These are phyloP conservation scores for Anarhynchus alexandrinus DNA, from an alignment of 2,113 vertebrate genomes.

Conservation along the genomic window DNA sequence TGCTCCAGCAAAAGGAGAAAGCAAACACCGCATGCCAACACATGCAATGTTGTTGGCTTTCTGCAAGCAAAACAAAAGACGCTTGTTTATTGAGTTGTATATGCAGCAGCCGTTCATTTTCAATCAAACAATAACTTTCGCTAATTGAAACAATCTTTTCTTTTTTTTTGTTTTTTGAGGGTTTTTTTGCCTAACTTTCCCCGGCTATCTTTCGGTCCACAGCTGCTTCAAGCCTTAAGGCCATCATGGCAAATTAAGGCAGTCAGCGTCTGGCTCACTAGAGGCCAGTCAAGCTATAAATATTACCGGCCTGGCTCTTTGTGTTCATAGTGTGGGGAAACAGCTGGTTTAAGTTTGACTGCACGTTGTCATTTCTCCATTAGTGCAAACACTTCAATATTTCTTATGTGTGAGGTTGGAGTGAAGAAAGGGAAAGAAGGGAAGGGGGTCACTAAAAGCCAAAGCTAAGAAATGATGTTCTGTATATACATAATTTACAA, in stretches of 20 bases:
- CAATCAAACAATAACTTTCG: background rate
- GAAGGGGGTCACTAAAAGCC: constrained; percentile 50
- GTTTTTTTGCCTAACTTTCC: background rate
- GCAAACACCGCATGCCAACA: background rate
- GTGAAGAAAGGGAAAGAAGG: constrained; percentile 61
- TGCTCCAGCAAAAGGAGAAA: background rate
- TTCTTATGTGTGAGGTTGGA: constrained; percentile 54
- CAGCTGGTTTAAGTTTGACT: constrained; percentile 73
- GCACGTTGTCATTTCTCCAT: constrained; percentile 60
- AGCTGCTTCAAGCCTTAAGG: constrained; percentile 4
- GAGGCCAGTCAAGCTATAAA: constrained; percentile 57
- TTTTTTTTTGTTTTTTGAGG: background rate
- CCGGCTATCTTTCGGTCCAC: background rate
- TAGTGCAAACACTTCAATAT: constrained; percentile 48
- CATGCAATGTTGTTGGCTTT: background rate
- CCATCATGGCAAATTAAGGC: constrained; percentile 4
- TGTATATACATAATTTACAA: constrained; percentile 36
- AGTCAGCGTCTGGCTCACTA: constrained; percentile 28
- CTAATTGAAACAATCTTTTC: background rate
- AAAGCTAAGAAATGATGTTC: constrained; percentile 41
- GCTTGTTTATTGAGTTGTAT: background rate
- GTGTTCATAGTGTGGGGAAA: constrained; percentile 17
- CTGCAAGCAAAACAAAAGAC: background rate
- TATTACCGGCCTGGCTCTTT: constrained; percentile 50
- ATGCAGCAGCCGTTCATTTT: background rate